Evolutionary conservation across 2,797 vertebrate genomes (phyloP), one percentile per base, ranked within the genome.

Genomic region (Gobio occitaniae): DNA sequence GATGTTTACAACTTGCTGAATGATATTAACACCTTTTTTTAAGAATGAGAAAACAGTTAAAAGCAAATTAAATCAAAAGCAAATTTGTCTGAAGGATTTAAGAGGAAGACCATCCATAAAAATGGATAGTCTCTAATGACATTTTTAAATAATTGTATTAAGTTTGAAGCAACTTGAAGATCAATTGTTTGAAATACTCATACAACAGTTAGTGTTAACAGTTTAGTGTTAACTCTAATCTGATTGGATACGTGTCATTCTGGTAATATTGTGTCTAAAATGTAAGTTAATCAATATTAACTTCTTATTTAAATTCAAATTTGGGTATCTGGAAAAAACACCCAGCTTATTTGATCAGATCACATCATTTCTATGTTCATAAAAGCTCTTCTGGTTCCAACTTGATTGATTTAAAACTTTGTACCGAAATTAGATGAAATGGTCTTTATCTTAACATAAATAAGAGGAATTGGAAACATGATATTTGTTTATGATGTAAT

Each of bases 1-100:
- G 29, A 36, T 79, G 59, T 29, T 17, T 78, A 78, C 54, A 65
- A 52, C 47, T 74, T 74, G 38, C 71, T 78, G 75, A 78, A 56
- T 44, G 54, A 78, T 78, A 56, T 61, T 56, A 61, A 29, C 36
- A 80, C 50, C 48, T 25, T 56, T n/a, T 68, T 16, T 32, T 19
- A 6, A 41, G 32, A 52, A 41, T 5, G 47, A 69, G 63, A 69
- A 41, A 54, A 38, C 32, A 17, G 72, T 52, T 32, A 36, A 36
- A 5, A 54, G 47, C 48, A n/a, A 41, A 21, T 38, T 69, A 56
- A 25, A 54, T 68, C 21, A 38, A 54, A 25, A 7, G 19, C 65
- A 80, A 54, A 69, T 69, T 47, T 63, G 16, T 12, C n/a, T 19
- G 13, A 17, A 63, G n/a, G 29, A 44, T 63, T 29, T 61, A 44